Base-by-base conservation (phyloP, 2,888 invertebrate species). In the Folsomia manolachei region DNA sequence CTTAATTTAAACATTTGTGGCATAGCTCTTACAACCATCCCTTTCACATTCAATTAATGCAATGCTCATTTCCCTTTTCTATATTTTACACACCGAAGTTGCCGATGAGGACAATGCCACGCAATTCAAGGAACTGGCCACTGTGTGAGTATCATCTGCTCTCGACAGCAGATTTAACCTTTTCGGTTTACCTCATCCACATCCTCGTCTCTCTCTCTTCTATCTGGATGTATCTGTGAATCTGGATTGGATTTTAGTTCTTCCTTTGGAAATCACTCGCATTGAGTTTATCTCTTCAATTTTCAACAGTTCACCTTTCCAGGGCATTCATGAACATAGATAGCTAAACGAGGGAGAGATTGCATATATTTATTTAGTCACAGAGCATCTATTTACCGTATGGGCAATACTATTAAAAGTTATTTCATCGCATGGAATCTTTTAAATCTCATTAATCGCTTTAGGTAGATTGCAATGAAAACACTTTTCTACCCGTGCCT, bases 1-100 rank as follows among this genome's bases (percentile, higher is more conserved):
- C 67, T 67, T 67, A 67, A 67, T 67, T 67, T 67, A 67, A 56
- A 67, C 67, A 67, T 67, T 67, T 67, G 67, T 67, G 67, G 67
- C 53, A 2, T 60, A 25, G 67, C 67, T 67, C 67, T 67, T 67
- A 67, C 23, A 56, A 25, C 53, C 25, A 67, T 56, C 67, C 67
- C 53, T 67, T 66, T 67, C 67, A 56, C 67, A 67, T 67, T 67
- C 67, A 67, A 67, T 67, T 67, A 67, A 67, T 67, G 60, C 26
- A 51, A 52, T 27, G 39, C 67, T 67, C 67, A 56, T 56, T 67
- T 56, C 51, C 67, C 53, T 52, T 56, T 67, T 56, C 23, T 4
- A 7, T 62, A 56, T 56, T 56, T 14, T 19, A n/a, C n/a, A 21
- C 60, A 60, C 19, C n/a, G 60, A 7, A 21, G 4, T 21, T 4